phyloP scores from a whole-genome alignment of 2,113 vertebrate genomes.

The Trinectes maculatus region DNA sequence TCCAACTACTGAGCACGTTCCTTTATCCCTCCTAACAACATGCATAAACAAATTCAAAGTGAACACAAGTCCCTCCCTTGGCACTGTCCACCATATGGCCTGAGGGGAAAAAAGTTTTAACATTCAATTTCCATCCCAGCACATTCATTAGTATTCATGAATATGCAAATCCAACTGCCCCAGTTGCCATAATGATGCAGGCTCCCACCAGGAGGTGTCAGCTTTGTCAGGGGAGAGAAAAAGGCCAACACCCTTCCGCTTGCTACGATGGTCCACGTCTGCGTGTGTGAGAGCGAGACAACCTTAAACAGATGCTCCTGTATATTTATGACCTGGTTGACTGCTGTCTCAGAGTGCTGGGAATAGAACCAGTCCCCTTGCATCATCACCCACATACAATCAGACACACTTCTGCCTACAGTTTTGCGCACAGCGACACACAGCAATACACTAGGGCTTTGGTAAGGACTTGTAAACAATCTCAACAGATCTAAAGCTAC shows the following conservation, averaged over 20 bases:
- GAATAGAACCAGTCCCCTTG: constrained; percentile 54
- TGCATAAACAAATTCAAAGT: constrained; percentile 73
- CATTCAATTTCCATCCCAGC: constrained; percentile 72
- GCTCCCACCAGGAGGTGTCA: constrained; percentile 77
- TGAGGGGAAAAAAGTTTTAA: constrained; percentile 60
- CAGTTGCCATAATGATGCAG: constrained; percentile 60
- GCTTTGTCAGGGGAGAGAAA: constrained; percentile 63
- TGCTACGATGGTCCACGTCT: constrained; percentile 25
- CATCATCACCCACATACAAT: constrained; percentile 26
- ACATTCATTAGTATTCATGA: constrained; percentile 76
- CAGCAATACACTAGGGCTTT: constrained; percentile 2
- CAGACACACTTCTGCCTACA: constrained; percentile 19
- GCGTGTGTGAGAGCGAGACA: neutral
- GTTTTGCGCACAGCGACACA: neutral
- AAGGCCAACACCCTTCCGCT: constrained; percentile 69
- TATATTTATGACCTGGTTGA: constrained; percentile 82
- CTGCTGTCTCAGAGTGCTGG: constrained; percentile 60
- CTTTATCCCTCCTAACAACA: constrained; percentile 59
- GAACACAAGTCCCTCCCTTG: constrained; percentile 58
- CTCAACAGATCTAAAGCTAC: constrained; percentile 24
- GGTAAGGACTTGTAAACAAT: constrained; percentile 59
- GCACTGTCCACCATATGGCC: constrained; percentile 77
- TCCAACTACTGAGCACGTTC: constrained; percentile 18
- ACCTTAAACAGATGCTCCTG: constrained; percentile 80
- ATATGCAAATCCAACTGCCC: constrained; percentile 85